phyloP scores from a whole-genome alignment of 2,113 vertebrate genomes.

The Oreochromis spilurus region DNA sequence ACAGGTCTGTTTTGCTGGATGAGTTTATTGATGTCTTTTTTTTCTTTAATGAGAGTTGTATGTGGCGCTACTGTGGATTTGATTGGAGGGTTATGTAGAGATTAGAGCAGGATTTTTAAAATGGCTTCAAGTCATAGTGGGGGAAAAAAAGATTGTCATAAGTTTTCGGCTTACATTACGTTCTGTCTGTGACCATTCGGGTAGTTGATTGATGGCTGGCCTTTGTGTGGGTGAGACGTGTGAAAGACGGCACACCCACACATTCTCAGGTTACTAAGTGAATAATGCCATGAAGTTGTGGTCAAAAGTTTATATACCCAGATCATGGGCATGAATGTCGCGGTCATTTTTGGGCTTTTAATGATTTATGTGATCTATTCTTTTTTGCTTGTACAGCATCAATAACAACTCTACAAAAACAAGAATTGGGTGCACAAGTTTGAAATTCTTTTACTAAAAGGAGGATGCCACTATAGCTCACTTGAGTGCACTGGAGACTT shows the following conservation, averaged over 20 bases:
- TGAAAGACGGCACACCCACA: background rate
- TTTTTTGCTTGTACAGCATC: background rate
- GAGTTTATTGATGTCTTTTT: background rate
- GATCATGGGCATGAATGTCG: background rate
- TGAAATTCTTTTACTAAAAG: background rate
- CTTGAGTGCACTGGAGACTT: background rate
- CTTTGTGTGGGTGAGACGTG: background rate
- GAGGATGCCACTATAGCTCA: background rate
- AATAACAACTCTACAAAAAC: background rate
- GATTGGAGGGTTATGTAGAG: background rate
- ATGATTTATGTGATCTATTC: background rate
- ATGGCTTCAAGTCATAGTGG: background rate
- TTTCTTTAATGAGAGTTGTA: background rate
- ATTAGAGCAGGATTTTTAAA: background rate
- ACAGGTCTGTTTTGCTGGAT: background rate
- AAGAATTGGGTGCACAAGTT: background rate
- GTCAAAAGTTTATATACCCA: background rate
- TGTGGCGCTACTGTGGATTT: background rate
- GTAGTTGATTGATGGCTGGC: background rate
- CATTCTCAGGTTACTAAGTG: background rate
- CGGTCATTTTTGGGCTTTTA: background rate
- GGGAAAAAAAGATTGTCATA: fast-evolving
- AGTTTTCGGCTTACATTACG: background rate
- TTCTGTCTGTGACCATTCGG: background rate
- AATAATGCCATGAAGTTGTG: background rate